phyloP scores from a whole-genome alignment of 2,113 vertebrate species.

The western clawed frog (Xenopus tropicalis) region UCB_Xtro_10.0 CM004450.2:99702001-99702500 shows the following conservation, averaged over 20 bases:
- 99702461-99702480: constrained; percentile 35
- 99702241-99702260: background rate
- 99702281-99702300: too few species aligned
- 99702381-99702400: too few species aligned
- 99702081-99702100: constrained; percentile 37
- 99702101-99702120: constrained; percentile 39
- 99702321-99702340: too few species aligned
- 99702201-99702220: background rate
- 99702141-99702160: constrained; percentile 29
- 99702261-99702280: too few species aligned
- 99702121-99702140: constrained; percentile 29
- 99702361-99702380: too few species aligned
- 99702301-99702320: too few species aligned
- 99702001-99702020: constrained; percentile 24
- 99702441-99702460: constrained; percentile 6
- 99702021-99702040: constrained; percentile 20
- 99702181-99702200: constrained; percentile 38
- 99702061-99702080: constrained; percentile 30
- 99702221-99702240: constrained; percentile 3
- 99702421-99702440: constrained; percentile 7
- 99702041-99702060: background rate
- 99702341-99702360: too few species aligned
- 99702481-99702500: constrained; percentile 13
- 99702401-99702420: too few species aligned
- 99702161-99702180: constrained; percentile 42